These are phyloP conservation scores for Anguilla megastoma DNA, from an alignment of 2,797 vertebrate genomes.

Conservation along the genomic window DNA sequence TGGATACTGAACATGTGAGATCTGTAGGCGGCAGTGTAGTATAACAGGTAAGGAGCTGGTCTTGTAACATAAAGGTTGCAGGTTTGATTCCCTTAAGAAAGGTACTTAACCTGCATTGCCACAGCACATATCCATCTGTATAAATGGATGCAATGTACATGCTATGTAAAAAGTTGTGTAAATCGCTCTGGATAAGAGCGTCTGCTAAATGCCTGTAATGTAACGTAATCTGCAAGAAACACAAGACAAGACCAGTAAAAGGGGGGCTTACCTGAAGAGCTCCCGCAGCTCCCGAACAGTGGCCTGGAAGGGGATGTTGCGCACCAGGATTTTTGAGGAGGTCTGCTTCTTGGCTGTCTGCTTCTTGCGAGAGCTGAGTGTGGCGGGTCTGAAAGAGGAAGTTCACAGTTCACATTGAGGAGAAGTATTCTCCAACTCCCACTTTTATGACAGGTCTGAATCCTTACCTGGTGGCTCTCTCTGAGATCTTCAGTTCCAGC, in stretches of 20 bases:
- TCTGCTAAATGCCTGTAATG: too few relatives aligned
- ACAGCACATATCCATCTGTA: too few relatives aligned
- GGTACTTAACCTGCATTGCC: too few relatives aligned
- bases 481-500: conserved; percentile 89
- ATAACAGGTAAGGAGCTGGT: too few relatives aligned
- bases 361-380: conserved; percentile 73
- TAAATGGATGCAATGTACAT: too few relatives aligned
- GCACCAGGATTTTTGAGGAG: conserved; percentile 91
- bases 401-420: not conserved
- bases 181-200: too few relatives aligned
- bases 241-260: not conserved
- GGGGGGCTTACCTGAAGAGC: conserved; percentile 84
- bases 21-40: too few relatives aligned
- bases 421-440: not conserved
- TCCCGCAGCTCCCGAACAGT: conserved; percentile 83
- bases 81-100: too few relatives aligned
- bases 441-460: conserved; percentile 7
- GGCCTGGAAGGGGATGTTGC: conserved; percentile 96
- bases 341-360: conserved; percentile 83
- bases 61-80: too few relatives aligned
- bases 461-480: conserved; percentile 84
- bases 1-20: not conserved
- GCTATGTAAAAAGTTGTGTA: too few relatives aligned
- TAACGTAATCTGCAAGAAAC: not conserved
- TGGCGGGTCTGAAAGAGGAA: conserved; percentile 64